Evolutionary conservation across 2,797 vertebrate species (phyloP).

Genomic region (Eleutherodactylus coqui): DNA sequence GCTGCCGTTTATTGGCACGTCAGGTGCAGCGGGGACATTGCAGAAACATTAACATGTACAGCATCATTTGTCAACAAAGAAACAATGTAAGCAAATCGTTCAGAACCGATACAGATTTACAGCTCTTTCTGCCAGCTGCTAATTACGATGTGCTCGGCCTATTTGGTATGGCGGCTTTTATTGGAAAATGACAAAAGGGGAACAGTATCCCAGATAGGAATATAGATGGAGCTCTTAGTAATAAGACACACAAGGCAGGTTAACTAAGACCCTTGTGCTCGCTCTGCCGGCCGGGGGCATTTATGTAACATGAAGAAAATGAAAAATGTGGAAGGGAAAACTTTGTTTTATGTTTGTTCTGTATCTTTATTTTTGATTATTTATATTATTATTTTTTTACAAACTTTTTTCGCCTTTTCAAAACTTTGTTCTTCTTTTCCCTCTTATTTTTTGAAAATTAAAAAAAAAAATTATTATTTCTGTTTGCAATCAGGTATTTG

Average conservation of each 20-base stretch:
- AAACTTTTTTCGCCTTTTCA: not conserved
- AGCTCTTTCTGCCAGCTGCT: slow-evolving; percentile 85
- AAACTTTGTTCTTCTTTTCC: too few relatives aligned
- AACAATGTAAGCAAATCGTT: slow-evolving; percentile 90
- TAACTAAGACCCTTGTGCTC: slow-evolving; percentile 77
- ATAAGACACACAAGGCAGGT: slow-evolving; percentile 79
- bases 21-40: slow-evolving; percentile 88
- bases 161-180: slow-evolving; percentile 86
- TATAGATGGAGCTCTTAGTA: slow-evolving; percentile 83
- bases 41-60: slow-evolving; percentile 90
- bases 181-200: slow-evolving; percentile 86
- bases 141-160: slow-evolving; percentile 87
- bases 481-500: too few relatives aligned
- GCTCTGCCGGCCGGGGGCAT: slow-evolving; percentile 76
- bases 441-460: too few relatives aligned
- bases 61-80: slow-evolving; percentile 89
- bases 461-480: too few relatives aligned
- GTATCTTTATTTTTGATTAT: not conserved
- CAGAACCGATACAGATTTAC: slow-evolving; percentile 88
- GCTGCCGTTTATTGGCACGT: slow-evolving; percentile 88
- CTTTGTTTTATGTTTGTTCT: not conserved
- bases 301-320: slow-evolving; percentile 78
- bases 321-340: not conserved
- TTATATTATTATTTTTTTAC: not conserved
- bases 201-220: slow-evolving; percentile 82